Evolutionary conservation across 2,888 invertebrate genomes (phyloP).

Genomic region (Artemia sinica): DNA sequence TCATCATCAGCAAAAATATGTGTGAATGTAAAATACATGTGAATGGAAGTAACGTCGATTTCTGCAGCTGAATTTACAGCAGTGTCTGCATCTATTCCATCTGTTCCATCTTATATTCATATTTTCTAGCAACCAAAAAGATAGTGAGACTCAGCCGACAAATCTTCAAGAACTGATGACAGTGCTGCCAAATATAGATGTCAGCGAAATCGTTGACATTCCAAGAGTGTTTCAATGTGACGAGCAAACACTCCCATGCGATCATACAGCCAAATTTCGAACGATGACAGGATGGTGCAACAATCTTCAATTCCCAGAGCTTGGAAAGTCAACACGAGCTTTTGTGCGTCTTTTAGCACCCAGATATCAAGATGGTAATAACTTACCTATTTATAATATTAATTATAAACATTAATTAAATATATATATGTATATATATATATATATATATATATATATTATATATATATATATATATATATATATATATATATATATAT

Average conservation of each 20-base stretch:
- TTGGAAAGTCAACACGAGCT: slow-evolving; percentile 34
- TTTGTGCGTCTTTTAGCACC: slow-evolving; percentile 33
- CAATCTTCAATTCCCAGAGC: slow-evolving; percentile 34
- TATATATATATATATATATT: too few species aligned
- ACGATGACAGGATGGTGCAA: slow-evolving; percentile 37
- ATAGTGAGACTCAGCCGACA: slow-evolving; percentile 29
- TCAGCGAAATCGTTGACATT: slow-evolving; percentile 32
- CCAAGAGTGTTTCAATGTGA: slow-evolving; percentile 34
- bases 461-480: too few species aligned
- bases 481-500: too few species aligned
- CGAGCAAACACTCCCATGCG: slow-evolving; percentile 35
- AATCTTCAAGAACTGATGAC: slow-evolving; percentile 33
- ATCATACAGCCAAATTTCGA: slow-evolving; percentile 34
- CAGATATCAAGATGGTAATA: slow-evolving; percentile 33
- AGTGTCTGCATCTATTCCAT: too few species aligned
- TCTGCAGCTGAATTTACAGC: too few species aligned
- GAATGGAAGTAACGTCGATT: too few species aligned
- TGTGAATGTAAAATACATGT: too few species aligned
- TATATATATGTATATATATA: too few species aligned
- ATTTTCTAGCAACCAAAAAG: slow-evolving; percentile 29
- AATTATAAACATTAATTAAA: too few species aligned
- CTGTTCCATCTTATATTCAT: too few species aligned
- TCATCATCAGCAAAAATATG: too few species aligned
- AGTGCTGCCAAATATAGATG: slow-evolving; percentile 34
- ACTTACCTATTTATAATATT: too few species aligned